Base-by-base conservation (phyloP, 2,113 vertebrate genomes). In the Siniperca knerii region DNA sequence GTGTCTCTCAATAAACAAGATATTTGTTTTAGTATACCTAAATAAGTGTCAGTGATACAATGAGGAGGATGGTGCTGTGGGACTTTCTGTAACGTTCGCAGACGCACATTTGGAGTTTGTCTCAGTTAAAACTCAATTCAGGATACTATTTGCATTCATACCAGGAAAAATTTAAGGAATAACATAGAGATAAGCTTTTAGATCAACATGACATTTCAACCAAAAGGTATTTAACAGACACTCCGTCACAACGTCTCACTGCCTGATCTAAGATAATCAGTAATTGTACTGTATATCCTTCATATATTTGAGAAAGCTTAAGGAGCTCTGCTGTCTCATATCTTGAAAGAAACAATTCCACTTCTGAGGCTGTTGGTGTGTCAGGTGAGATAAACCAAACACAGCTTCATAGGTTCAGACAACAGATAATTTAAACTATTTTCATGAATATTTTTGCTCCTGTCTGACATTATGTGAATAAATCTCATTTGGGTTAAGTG, bases 331-430 rank as follows among this genome's bases (percentile, higher is more conserved):
- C 61, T 5, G 54, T 21, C 12, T 29, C 40, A 79, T 82, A 88
- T 90, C 86, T 79, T 54, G 9, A 64, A 61, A 74, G 79, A 68
- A 60, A 76, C 8, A 3, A 40, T 68, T 48, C 40, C 68, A 57
- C 16, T 71, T 72, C 46, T 55, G 66, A 75, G 65, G 65, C 60
- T 55, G 35, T 60, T 16, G 15, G 46, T 9, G 82, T 21, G 50
- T 73, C 42, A n/a, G 67, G 18, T 0, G 20, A 85, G 87, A 89
- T 85, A 85, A 87, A 48, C 65, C 75, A 44, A 83, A 87, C 5
- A 0, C 50, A 11, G n/a, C 70, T 55, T 40, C 40, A 54, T 12
- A 57, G 40, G 35, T 78, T 72, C 23, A 83, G 23, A 55, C 21
- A 35, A 15, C 33, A 83, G 23, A 55, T 29, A 20, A 15, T 54